phyloP scores from a whole-genome alignment of 2,797 vertebrate species.

The Microchirus variegatus region DNA sequence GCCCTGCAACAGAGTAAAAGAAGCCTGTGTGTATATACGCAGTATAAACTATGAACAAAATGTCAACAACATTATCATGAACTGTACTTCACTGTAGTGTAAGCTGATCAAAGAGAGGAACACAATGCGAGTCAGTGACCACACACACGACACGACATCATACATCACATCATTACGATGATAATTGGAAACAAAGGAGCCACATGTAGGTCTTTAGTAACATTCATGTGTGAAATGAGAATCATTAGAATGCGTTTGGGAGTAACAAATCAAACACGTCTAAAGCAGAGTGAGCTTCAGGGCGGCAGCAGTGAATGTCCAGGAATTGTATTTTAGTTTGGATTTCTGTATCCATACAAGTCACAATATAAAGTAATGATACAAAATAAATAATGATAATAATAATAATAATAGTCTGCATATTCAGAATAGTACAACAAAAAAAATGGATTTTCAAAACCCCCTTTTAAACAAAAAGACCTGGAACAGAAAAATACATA shows the following conservation, averaged over 20 bases:
- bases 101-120: conserved; percentile 21
- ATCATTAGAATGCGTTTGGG: conserved; percentile 16
- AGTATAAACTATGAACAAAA: not conserved
- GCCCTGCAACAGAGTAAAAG: not conserved
- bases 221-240: conserved; percentile 36
- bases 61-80: conserved; percentile 4
- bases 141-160: conserved; percentile 6
- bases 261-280: conserved; percentile 16
- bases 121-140: conserved; percentile 45
- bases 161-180: conserved; percentile 29
- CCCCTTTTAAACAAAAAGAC: conserved; percentile 4
- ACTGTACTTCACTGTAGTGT: conserved; percentile 2
- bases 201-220: conserved; percentile 7
- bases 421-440: conserved; percentile 1
- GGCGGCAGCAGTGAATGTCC: not conserved
- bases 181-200: conserved; percentile 21
- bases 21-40: not conserved
- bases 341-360: not conserved
- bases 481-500: conserved; percentile 39
- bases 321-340: conserved; percentile 1
- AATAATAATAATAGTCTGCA: not conserved
- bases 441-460: conserved; percentile 16
- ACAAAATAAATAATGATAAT: too few species aligned
- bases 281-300: not conserved
- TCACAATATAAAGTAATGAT: not conserved